A percentile compares a stretch with the other conserved stretches of the same genome.
Evolutionary conservation across 2,888 invertebrate species (phyloP).

Genomic region (Cacoxenus indagator): DNA sequence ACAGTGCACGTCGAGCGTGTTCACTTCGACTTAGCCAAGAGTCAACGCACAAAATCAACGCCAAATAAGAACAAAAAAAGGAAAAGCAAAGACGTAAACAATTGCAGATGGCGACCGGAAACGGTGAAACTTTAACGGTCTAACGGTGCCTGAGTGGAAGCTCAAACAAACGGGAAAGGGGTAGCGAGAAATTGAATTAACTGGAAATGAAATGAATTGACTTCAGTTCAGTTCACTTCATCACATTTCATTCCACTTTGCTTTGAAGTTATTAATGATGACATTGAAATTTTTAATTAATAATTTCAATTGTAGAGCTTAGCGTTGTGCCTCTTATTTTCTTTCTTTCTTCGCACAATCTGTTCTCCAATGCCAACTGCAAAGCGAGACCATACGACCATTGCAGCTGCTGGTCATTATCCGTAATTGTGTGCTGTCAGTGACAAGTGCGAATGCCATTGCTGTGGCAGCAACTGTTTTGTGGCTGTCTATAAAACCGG

Average conservation of each 20-base stretch:
- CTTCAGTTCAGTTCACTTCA: no score
- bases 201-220: conserved; percentile 21
- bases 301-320: no score
- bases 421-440: conserved; percentile 16
- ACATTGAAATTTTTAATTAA: conserved; percentile 23
- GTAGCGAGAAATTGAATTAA: conserved; percentile 19
- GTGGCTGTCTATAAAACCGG: background rate
- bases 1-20: background rate
- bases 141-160: background rate
- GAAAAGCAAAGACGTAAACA: background rate
- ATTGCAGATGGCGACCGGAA: background rate
- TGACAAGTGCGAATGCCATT: conserved; percentile 6
- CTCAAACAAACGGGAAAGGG: background rate
- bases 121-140: no score
- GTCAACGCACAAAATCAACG: background rate
- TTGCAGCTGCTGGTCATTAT: conserved; percentile 16
- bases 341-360: no score
- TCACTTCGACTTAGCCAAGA: background rate
- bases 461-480: background rate
- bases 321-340: no score
- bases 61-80: background rate
- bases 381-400: no score
- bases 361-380: no score
- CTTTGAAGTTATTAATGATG: conserved; percentile 21
- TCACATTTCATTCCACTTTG: no score